A percentile compares a stretch with the other conserved stretches of the same genome.
phyloP scores from a whole-genome alignment of 2,888 invertebrate species.

The Cheilosia vernalis region DNA sequence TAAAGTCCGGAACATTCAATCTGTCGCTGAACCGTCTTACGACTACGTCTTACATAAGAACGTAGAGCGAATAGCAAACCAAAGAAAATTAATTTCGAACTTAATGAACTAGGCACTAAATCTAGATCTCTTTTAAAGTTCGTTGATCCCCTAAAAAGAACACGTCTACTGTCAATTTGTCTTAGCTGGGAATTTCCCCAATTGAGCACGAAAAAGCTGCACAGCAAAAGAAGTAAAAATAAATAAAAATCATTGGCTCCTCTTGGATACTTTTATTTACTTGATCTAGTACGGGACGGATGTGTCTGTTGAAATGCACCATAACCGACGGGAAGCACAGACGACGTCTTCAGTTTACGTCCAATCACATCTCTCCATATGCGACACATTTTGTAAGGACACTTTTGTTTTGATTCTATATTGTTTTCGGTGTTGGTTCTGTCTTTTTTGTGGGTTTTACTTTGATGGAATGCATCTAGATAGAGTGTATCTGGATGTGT shows the following conservation, averaged over 20 bases:
- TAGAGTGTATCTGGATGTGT: conserved; percentile 6
- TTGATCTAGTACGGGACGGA: background rate
- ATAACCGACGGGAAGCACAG: conserved; percentile 25
- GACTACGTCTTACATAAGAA: conserved; percentile 26
- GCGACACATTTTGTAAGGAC: conserved; percentile 38
- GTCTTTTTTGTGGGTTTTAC: background rate
- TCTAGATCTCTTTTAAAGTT: conserved; percentile 23
- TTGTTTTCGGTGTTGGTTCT: background rate
- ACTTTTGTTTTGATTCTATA: conserved; percentile 19
- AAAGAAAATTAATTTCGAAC: conserved; percentile 9
- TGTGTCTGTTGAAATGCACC: conserved; percentile 26
- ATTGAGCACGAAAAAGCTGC: conserved; percentile 47
- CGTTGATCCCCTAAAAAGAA: conserved; percentile 25
- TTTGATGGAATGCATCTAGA: conserved; percentile 8
- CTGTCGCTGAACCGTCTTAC: background rate
- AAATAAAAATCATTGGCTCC: conserved; percentile 8
- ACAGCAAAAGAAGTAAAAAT: conserved; percentile 12
- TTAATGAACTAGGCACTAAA: conserved; percentile 32
- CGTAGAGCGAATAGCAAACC: background rate
- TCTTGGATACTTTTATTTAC: conserved; percentile 45
- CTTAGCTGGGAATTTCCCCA: conserved; percentile 21
- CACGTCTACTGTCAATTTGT: conserved; percentile 55
- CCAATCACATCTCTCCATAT: conserved; percentile 45
- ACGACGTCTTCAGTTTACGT: conserved; percentile 34
- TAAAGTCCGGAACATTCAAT: background rate